phyloP scores from a whole-genome alignment of 2,113 vertebrate species.

The Albula glossodonta region DNA sequence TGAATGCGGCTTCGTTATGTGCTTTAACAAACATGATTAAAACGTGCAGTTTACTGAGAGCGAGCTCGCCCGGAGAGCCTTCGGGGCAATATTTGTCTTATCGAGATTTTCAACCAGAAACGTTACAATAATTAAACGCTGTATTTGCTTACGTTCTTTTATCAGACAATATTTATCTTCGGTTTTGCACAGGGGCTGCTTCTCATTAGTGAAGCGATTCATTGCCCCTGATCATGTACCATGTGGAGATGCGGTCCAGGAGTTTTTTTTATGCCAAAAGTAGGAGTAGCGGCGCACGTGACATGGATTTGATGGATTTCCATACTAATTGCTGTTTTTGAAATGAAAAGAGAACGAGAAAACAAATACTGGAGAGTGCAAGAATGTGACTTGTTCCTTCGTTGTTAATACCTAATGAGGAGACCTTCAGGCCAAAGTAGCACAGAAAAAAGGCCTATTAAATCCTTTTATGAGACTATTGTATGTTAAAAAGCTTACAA shows the following conservation, averaged over 20 bases:
- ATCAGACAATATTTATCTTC: constrained; percentile 68
- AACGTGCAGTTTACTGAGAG: constrained; percentile 66
- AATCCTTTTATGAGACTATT: constrained; percentile 23
- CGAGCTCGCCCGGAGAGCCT: constrained; percentile 40
- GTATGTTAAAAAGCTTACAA: constrained; percentile 20
- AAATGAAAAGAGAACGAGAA: neutral
- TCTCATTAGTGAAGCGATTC: constrained; percentile 71
- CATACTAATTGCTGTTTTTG: constrained; percentile 22
- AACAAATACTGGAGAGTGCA: neutral
- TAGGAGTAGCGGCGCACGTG: neutral
- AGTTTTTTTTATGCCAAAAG: constrained; percentile 9
- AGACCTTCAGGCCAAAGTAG: constrained; percentile 6
- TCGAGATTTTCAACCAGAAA: constrained; percentile 65
- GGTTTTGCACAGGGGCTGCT: constrained; percentile 53
- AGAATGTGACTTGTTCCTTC: constrained; percentile 7
- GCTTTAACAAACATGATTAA: constrained; percentile 74
- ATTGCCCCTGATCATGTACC: constrained; percentile 49
- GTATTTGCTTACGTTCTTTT: constrained; percentile 70
- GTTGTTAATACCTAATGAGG: neutral
- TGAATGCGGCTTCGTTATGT: constrained; percentile 71
- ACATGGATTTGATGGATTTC: constrained; percentile 17
- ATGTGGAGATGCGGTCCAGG: neutral
- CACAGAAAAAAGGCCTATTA: constrained; percentile 20
- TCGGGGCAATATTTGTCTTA: constrained; percentile 63
- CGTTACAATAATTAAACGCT: constrained; percentile 74